Evolutionary conservation across 2,888 invertebrate genomes (phyloP), one percentile per base, ranked within the genome.

Genomic region (Trachelus stipa): DNA sequence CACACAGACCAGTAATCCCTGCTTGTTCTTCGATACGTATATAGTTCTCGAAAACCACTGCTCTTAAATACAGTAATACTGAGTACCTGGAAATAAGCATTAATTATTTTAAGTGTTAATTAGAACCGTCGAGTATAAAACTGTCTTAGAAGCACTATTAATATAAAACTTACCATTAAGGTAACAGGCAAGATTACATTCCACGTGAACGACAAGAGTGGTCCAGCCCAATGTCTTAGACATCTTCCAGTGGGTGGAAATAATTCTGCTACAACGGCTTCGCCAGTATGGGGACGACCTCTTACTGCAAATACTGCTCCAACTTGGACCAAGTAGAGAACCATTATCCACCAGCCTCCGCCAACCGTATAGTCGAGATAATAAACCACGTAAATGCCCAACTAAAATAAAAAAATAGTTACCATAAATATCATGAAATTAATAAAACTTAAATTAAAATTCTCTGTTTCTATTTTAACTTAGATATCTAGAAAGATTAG

Each of bases 271-370:
- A 95, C 95, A 30, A 95, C 93, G 4, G 94, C 94, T 88, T 96
- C 96, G 2, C 97, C 96, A 81, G 96, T 95, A 90, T 97, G 97
- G 0, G 97, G 97, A 37, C 97, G 94, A 4, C 98, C 97, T 56
- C 97, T 94, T 12, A 97, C 96, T 89, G 96, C 95, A 90, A 97
- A 97, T 80, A 97, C 95, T n/a, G 96, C 97, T 83, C 95, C 94
- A 75, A 96, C 94, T 90, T 97, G 94, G 73, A 96, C 92, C 74
- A 96, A 93, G 90, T 97, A 96, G 71, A 97, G 92, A 77, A 96
- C 93, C 89, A 97, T 95, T 79, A 97, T 94, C 95, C 97, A 97
- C 98, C 98, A 98, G 4, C 95, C 93, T 6, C 97, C 97, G 30
- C 96, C 96, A 87, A 97, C 93, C 34, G 95, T 94, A 90, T 96